These are phyloP conservation scores for Pyrocephalus nanus DNA, from an alignment of 2,797 vertebrate species.

Conservation along the genomic window DNA sequence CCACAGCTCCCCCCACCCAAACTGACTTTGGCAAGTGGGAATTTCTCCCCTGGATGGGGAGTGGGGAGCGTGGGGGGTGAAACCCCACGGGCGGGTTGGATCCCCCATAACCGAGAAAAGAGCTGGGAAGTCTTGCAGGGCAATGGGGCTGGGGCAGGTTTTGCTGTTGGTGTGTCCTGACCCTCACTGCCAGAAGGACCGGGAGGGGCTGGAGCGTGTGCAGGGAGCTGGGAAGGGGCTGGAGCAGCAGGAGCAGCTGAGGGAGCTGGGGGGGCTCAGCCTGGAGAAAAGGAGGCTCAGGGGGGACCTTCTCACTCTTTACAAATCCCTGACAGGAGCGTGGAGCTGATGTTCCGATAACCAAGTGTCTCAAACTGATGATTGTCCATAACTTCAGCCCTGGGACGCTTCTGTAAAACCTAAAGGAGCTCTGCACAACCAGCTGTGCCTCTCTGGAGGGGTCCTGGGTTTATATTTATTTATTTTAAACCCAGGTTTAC, in stretches of 20 bases:
- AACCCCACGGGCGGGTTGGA: neutral
- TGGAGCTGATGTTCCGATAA: neutral
- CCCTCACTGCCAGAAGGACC: neutral
- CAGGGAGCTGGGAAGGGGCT: neutral
- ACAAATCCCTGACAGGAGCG: neutral
- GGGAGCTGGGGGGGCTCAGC: neutral
- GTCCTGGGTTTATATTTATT: neutral
- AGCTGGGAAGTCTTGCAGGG: neutral
- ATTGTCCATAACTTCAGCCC: neutral
- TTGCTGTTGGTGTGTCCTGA: rapidly evolving
- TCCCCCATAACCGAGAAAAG: neutral
- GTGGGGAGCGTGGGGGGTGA: neutral
- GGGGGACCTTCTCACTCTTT: neutral
- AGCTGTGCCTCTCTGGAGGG: neutral
- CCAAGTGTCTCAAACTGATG: neutral
- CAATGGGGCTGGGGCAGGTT: neutral
- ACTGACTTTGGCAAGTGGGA: rapidly evolving
- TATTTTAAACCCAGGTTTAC: neutral
- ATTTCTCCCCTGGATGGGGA: neutral
- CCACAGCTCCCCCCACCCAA: neutral
- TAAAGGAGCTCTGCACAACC: neutral
- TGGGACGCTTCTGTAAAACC: neutral
- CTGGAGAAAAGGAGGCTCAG: neutral
- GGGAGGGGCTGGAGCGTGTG: neutral
- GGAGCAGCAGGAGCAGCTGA: neutral